Base-by-base conservation (phyloP, 1,140 invertebrate genomes). In the Aphis gossypii region DNA sequence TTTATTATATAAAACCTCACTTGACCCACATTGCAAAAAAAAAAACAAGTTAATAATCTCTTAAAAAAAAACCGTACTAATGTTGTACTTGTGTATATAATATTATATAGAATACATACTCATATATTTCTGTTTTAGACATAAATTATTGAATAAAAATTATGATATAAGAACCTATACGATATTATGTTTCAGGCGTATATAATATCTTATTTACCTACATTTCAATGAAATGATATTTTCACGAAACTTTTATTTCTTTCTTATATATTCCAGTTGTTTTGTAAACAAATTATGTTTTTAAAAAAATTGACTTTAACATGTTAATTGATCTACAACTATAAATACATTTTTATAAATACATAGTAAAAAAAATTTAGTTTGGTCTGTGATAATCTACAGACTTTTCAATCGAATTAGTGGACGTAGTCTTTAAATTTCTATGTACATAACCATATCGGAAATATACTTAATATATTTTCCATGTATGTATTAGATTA, bases 21-120 rank as follows among this genome's bases (percentile, higher is more conserved):
- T 18, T 76, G 60, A 76, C 60, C 60, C n/a, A 76, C 60, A 76
- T 76, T n/a, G 60, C 60, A 76, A 76, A 76, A 76, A 76, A n/a
- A 2, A n/a, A 76, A 76, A 76, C 60, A n/a, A 76, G 60, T 76
- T 76, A 18, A 14, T 51, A 51, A 51, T 76, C 30, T 76, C 3
- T 76, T 18, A n/a, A 76, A n/a, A 68, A 68, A 68, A n/a, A n/a
- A 68, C 11, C 30, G 1, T 14, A 68, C 30, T n/a, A 0, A n/a
- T 68, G 30, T n/a, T 68, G 30, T n/a, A 68, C 30, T 68, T 54
- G 21, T 68, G 60, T 68, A 68, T 30, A 68, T n/a, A n/a, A n/a
- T 68, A 18, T 68, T 18, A n/a, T n/a, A 18, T 68, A n/a, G 60
- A n/a, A 68, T n/a, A 68, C 9, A 8, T n/a, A 1, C 30, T 5